These are phyloP conservation scores for Synergus laeviventris DNA, from an alignment of 2,888 invertebrate genomes.

Conservation along the genomic window DNA sequence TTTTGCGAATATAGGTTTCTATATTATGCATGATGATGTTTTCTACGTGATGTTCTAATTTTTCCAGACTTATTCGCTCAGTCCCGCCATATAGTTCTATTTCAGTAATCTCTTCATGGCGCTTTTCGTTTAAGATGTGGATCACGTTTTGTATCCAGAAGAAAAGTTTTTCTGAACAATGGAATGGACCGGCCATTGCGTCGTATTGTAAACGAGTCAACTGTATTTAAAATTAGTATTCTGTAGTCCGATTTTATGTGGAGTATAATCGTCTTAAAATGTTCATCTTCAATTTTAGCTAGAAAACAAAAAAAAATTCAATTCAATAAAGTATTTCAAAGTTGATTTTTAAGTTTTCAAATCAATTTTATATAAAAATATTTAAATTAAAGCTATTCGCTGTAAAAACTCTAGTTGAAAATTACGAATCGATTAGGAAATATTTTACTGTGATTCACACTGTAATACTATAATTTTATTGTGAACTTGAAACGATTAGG, in stretches of 20 bases:
- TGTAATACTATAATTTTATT: too few relatives aligned
- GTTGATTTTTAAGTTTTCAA: too few relatives aligned
- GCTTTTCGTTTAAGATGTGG: slow-evolving; percentile 14
- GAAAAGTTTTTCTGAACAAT: slow-evolving; percentile 3
- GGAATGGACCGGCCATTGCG: not conserved
- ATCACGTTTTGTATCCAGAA: slow-evolving; percentile 17
- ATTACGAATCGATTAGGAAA: too few relatives aligned
- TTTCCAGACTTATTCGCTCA: slow-evolving; percentile 67
- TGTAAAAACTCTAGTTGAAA: too few relatives aligned
- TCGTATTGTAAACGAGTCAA: not conserved
- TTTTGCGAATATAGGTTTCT: slow-evolving; percentile 80
- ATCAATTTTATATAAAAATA: too few relatives aligned
- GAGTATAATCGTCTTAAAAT: not conserved
- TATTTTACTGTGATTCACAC: too few relatives aligned
- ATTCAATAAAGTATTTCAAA: not conserved
- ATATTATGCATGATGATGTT: slow-evolving; percentile 77
- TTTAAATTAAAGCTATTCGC: too few relatives aligned
- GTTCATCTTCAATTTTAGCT: not conserved
- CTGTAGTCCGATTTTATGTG: not conserved
- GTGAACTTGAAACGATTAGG: too few relatives aligned
- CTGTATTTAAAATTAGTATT: not conserved
- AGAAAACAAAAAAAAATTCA: not conserved
- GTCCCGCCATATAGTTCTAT: slow-evolving; percentile 71
- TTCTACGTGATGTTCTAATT: slow-evolving; percentile 57
- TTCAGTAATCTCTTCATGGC: slow-evolving; percentile 63